A percentile compares a stretch with the other conserved stretches of the same genome.
Evolutionary conservation across 2,888 invertebrate genomes (phyloP).

Genomic region (Caradrina kadenii): DNA sequence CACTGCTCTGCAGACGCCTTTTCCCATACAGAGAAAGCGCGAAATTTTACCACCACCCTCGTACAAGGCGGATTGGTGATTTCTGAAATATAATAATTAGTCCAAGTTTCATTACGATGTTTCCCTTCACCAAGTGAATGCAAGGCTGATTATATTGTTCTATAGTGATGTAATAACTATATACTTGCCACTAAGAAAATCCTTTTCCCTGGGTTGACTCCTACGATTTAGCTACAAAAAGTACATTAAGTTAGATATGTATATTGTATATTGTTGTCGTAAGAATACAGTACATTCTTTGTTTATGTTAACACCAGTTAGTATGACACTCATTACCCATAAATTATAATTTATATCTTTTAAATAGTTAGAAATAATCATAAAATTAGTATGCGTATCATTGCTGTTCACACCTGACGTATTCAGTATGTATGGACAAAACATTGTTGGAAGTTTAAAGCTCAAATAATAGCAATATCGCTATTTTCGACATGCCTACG

Average conservation of each 20-base stretch:
- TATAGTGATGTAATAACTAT: slow-evolving; percentile 24
- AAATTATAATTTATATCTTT: slow-evolving; percentile 35
- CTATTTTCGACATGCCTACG: not conserved
- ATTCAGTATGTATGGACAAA: slow-evolving; percentile 1
- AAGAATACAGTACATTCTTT: slow-evolving; percentile 15
- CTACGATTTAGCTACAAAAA: slow-evolving; percentile 12
- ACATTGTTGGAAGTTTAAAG: not conserved
- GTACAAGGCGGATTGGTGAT: too few relatives aligned
- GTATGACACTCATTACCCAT: slow-evolving; percentile 18
- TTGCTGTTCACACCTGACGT: slow-evolving; percentile 12
- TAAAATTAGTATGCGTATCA: slow-evolving; percentile 17
- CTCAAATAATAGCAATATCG: slow-evolving; percentile 3
- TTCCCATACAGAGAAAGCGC: too few relatives aligned
- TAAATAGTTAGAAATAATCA: slow-evolving; percentile 34
- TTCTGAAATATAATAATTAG: too few relatives aligned
- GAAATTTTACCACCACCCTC: too few relatives aligned
- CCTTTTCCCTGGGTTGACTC: slow-evolving; percentile 40
- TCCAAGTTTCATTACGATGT: too few relatives aligned
- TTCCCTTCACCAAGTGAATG: not conserved
- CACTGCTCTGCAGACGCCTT: too few relatives aligned
- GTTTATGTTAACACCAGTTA: slow-evolving; percentile 20
- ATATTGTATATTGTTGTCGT: not conserved
- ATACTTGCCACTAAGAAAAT: slow-evolving; percentile 26
- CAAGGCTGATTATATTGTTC: slow-evolving; percentile 12
- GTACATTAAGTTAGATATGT: slow-evolving; percentile 9